phyloP scores from a whole-genome alignment of 2,113 vertebrate genomes.

The Aphelocoma coerulescens region DNA sequence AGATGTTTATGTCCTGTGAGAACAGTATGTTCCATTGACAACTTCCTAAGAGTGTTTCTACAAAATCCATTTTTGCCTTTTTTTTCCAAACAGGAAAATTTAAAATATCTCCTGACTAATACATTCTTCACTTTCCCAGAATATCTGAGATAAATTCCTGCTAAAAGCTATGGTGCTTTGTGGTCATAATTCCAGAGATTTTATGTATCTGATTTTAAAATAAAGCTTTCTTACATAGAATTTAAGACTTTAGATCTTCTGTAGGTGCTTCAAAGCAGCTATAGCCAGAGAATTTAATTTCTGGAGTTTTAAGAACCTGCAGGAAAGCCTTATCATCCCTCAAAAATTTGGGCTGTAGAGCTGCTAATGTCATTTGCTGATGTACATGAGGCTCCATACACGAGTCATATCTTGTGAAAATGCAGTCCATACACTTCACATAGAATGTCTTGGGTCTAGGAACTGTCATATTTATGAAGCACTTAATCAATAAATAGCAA shows the following conservation, averaged over 20 bases:
- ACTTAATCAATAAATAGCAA: neutral
- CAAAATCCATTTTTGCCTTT: neutral
- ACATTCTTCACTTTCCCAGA: neutral
- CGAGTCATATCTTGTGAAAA: neutral
- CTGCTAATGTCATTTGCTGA: neutral
- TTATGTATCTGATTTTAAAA: neutral
- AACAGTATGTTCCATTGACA: neutral
- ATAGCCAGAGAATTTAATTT: neutral
- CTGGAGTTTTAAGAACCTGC: neutral
- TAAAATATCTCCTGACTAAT: neutral
- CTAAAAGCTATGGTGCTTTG: neutral
- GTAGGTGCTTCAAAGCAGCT: neutral
- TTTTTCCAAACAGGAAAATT: neutral
- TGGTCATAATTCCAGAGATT: neutral
- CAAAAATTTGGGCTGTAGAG: neutral
- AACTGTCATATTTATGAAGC: neutral
- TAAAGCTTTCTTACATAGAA: neutral
- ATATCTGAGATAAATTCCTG: neutral
- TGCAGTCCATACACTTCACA: neutral
- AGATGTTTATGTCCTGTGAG: neutral
- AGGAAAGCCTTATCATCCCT: neutral
- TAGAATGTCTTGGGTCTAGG: neutral
- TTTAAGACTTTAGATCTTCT: neutral
- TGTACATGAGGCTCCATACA: neutral
- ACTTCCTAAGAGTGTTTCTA: neutral